These are phyloP conservation scores for Emys orbicularis DNA, from an alignment of 2,797 vertebrate species.

Conservation along the genomic window DNA sequence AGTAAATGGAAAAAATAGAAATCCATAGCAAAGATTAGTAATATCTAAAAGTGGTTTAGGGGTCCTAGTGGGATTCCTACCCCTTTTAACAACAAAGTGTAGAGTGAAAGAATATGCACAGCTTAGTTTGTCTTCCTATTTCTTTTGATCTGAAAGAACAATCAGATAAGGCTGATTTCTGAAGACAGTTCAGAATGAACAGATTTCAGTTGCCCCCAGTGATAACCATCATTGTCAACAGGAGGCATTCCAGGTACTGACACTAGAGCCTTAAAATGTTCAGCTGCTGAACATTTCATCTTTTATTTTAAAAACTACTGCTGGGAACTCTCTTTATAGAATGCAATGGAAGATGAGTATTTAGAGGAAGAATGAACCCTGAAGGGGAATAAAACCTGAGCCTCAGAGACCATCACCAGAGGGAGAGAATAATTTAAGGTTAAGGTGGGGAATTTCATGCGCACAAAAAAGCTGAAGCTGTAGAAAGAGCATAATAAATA, in stretches of 20 bases:
- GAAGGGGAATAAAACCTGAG: conserved; percentile 77
- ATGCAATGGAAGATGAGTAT: conserved; percentile 77
- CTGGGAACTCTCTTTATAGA: conserved; percentile 83
- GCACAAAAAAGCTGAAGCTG: conserved; percentile 41
- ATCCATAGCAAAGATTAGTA: conserved; percentile 77
- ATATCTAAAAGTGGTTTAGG: conserved; percentile 81
- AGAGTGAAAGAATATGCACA: conserved; percentile 78
- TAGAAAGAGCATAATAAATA: conserved; percentile 42
- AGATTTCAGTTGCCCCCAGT: conserved; percentile 77
- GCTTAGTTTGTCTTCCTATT: conserved; percentile 82
- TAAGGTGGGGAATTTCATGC: conserved; percentile 53
- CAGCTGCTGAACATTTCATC: conserved; percentile 78
- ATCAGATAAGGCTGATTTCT: conserved; percentile 84
- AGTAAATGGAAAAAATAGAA: conserved; percentile 66
- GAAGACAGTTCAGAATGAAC: conserved; percentile 81
- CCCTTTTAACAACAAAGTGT: conserved; percentile 84
- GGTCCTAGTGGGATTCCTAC: conserved; percentile 81
- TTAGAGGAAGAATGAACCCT: conserved; percentile 80
- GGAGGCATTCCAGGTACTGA: conserved; percentile 81
- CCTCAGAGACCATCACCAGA: conserved; percentile 72
- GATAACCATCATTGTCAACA: conserved; percentile 82
- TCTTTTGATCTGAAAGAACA: conserved; percentile 86
- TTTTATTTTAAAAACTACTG: conserved; percentile 84
- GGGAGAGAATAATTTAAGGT: conserved; percentile 77
- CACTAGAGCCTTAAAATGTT: conserved; percentile 78